Conservation (phyloP, 2,797 vertebrate species). For the Cichlasoma orientale region DNA sequence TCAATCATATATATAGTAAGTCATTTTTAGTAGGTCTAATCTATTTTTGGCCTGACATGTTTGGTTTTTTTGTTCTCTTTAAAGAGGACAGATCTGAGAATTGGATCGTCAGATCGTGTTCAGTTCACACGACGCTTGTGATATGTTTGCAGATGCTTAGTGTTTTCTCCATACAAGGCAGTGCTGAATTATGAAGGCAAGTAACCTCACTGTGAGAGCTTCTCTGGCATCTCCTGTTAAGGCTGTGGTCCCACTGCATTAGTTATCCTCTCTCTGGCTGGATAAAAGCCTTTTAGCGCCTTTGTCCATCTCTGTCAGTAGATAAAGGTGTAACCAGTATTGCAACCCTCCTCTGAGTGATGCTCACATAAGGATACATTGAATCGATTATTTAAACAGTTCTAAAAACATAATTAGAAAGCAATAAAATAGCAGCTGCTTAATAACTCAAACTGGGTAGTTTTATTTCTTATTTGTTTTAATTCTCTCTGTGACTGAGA, state of each 20-base stretch:
- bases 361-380: background rate
- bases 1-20: no score
- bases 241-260: slow-evolving; percentile 27
- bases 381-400: background rate
- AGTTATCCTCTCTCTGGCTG: slow-evolving; percentile 16
- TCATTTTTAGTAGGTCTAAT: no score
- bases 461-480: no score
- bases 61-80: no score
- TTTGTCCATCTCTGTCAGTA: slow-evolving; percentile 20
- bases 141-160: no score
- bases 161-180: no score
- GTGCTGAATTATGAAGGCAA: background rate
- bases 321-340: background rate
- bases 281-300: slow-evolving; percentile 31
- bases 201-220: background rate
- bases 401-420: background rate
- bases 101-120: no score
- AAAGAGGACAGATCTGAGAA: no score
- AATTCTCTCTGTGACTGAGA: no score
- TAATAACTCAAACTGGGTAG: background rate
- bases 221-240: slow-evolving; percentile 13
- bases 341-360: background rate
- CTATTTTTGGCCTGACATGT: no score
- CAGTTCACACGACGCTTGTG: no score
- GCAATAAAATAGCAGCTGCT: background rate